Percentiles rank a stretch among this genome's conserved stretches.
phyloP scores from a whole-genome alignment of 1,140 invertebrate genomes.

The Hestina assimilis region DNA sequence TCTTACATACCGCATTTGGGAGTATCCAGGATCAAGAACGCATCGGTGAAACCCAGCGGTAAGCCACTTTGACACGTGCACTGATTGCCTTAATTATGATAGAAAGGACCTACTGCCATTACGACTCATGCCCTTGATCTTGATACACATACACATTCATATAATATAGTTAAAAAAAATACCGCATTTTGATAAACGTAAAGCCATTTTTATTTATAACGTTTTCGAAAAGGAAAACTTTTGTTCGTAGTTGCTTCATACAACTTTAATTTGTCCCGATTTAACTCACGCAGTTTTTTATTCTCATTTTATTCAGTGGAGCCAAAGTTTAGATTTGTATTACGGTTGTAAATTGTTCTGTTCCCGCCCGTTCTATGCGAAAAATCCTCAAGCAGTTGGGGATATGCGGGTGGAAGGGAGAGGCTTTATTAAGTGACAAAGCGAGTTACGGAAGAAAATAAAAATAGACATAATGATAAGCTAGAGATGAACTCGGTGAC shows the following conservation, averaged over 20 bases:
- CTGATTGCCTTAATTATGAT: too few species aligned
- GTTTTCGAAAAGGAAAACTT: neutral
- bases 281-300: slow-evolving; percentile 22
- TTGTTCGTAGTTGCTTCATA: neutral
- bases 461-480: too few species aligned
- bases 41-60: too few species aligned
- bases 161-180: neutral
- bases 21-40: too few species aligned
- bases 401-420: slow-evolving; percentile 33
- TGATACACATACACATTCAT: neutral
- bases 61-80: too few species aligned
- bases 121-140: too few species aligned
- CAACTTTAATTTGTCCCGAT: slow-evolving; percentile 25
- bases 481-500: too few species aligned
- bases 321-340: slow-evolving; percentile 47
- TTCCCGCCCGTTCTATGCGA: slow-evolving; percentile 42
- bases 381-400: slow-evolving; percentile 55
- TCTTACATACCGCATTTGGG: too few species aligned
- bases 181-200: too few species aligned
- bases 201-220: neutral
- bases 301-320: slow-evolving; percentile 37
- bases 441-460: too few species aligned
- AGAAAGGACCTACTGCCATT: too few species aligned
- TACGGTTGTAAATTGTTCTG: slow-evolving; percentile 46
- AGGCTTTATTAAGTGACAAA: slow-evolving; percentile 6